Percentiles rank a stretch among this genome's conserved stretches.
phyloP scores from a whole-genome alignment of 53 echinoderm and acorn worm species.

The Glandiceps talaboti region DNA sequence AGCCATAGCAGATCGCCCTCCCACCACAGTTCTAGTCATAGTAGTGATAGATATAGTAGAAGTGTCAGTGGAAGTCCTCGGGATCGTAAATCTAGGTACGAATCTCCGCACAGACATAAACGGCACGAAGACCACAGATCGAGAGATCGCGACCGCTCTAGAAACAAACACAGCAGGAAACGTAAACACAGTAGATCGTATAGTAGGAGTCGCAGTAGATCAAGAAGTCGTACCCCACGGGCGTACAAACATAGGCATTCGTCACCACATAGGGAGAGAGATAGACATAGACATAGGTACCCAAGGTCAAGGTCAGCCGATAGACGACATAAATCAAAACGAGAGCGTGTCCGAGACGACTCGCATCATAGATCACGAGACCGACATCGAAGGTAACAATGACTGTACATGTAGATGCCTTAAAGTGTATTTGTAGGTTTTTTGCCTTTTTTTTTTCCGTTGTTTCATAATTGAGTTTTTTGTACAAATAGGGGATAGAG shows the following conservation, averaged over 20 bases:
- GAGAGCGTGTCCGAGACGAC: conserved; percentile 29
- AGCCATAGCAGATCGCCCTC: conserved; percentile 12
- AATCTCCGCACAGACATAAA: conserved; percentile 22
- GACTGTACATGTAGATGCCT: no score
- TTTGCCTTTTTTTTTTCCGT: no score
- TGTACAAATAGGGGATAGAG: no score
- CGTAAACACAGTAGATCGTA: conserved; percentile 45
- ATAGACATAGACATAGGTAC: background rate
- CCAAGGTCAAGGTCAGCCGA: conserved; percentile 32
- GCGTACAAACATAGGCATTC: conserved; percentile 2
- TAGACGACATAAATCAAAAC: conserved; percentile 39
- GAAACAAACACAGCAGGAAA: conserved; percentile 19
- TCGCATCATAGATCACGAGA: conserved; percentile 5
- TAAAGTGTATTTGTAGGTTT: no score
- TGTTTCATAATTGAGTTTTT: no score
- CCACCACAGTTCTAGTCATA: background rate
- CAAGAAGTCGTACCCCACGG: conserved; percentile 39
- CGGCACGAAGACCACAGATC: background rate
- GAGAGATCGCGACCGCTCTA: background rate
- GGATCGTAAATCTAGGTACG: conserved; percentile 13
- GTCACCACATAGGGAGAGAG: conserved; percentile 7
- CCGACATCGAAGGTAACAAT: background rate
- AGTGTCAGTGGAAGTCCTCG: background rate
- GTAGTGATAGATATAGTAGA: background rate
- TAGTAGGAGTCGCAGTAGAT: conserved; percentile 33